Base-by-base conservation (phyloP, 2,113 vertebrate species). In the Athene noctua region DNA sequence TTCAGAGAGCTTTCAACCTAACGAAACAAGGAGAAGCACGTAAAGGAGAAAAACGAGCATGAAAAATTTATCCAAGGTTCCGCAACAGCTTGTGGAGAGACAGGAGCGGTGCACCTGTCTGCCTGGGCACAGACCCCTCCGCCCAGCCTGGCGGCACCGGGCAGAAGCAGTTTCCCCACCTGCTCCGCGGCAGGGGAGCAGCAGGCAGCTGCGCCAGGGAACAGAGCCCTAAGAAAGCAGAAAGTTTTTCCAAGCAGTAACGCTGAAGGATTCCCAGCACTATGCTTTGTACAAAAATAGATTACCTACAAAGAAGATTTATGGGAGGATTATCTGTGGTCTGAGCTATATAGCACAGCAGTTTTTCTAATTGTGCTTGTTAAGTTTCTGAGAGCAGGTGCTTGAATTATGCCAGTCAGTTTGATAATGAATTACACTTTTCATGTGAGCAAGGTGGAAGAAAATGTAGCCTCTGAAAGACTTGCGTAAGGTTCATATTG, bases 401-500 rank as follows among this genome's bases (percentile, higher is more conserved):
- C 15, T 80, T 86, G 59, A 86, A 65, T 59, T 84, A 68, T 49
- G 34, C 11, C 77, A 86, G 59, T 34, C 22, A 63, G 23, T 27
- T 46, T 65, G 55, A 49, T 47, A 81, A 93, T 88, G 95, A 86
- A 88, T 96, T 86, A 88, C 29, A 46, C 20, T 34, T 74, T 80
- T 74, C 13, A 2, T 67, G 15, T 5, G 6, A 44, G n/a, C 59
- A 67, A 92, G 19, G 26, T 44, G 40, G 51, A 63, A 52, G 80
- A 54, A 79, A 67, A n/a, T 4, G 2, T 34, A 74, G 68, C 32
- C 80, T 67, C 80, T 40, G 27, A 84, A 94, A 47, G 61, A 65
- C 82, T 86, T 57, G 54, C 0, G 0, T 36, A 91, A 90, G 29
- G 4, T 54, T 57, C 70, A 10, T 38, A 61, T 63, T 1, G 0